Base-by-base conservation (phyloP, 2,888 invertebrate species). In the Nemotelus nigrinus region DNA sequence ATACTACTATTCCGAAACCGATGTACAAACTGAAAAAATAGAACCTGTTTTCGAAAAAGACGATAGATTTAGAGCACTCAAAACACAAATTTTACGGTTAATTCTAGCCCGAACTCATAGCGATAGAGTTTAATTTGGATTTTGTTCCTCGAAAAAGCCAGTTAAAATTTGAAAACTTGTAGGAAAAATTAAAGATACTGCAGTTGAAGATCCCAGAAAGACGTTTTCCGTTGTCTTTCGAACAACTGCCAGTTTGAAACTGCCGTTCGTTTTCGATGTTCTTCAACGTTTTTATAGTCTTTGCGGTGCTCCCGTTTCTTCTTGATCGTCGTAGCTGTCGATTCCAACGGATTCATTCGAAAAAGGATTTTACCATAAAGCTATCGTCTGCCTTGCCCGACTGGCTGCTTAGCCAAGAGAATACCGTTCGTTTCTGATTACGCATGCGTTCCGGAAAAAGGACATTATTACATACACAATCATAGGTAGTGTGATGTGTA, bases 181-280 rank as follows among this genome's bases (percentile, higher is more conserved):
- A 63, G 43, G 25, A 70, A 55, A 70, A 68, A 8, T 70, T 53
- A 10, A 43, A 70, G 50, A 2, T 8, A 67, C 45, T 25, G 57
- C 41, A 43, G 60, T 25, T 25, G 25, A 65, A 47, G 44, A 65
- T 65, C 10, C 3, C 57, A 57, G 45, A 57, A 47, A 58, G 71
- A 72, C 44, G 45, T 58, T 74, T 57, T 60, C 48, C 55, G 53
- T 53, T 53, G 55, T 70, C 55, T 70, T 60, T 43, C 8, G 60
- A 74, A 60, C 74, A 74, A 74, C 74, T 60, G 74, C 74, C 60
- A 74, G 63, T 74, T 74, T 74, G 48, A 74, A 74, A 74, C 74
- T 74, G 60, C 74, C 63, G 53, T 74, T 60, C 57, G 39, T 10
- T 74, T 60, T 74, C 41, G 60, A 74, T n/a, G 3, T 63, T n/a